A percentile compares a stretch with the other conserved stretches of the same genome.
Conservation (phyloP, 1,140 invertebrate genomes). For the Asbolus verrucosus region DNA sequence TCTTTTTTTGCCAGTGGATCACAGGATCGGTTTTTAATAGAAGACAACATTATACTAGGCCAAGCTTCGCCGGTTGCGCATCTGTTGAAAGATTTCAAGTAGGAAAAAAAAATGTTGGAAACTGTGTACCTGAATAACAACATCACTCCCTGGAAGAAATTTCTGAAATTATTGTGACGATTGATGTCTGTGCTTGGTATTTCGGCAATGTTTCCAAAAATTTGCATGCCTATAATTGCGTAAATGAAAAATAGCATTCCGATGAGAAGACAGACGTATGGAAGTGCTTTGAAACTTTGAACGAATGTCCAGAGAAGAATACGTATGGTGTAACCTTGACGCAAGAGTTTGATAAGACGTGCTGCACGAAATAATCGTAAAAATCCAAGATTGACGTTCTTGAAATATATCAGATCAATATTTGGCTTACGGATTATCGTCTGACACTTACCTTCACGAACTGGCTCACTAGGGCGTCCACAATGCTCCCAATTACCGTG, state of each 20-base stretch:
- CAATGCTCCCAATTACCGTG: slow-evolving; percentile 98
- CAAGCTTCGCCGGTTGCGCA: slow-evolving; percentile 99
- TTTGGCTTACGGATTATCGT: too few species aligned
- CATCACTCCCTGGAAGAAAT: slow-evolving; percentile 98
- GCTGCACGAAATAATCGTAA: slow-evolving; percentile 98
- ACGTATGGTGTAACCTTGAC: slow-evolving; percentile 99
- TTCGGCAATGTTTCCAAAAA: slow-evolving; percentile 99
- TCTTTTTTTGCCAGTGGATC: slow-evolving; percentile 78
- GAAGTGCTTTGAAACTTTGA: slow-evolving; percentile 99
- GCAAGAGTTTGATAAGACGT: slow-evolving; percentile 97
- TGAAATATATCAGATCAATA: slow-evolving; percentile 71
- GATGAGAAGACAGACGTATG: slow-evolving; percentile 99
- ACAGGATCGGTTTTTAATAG: slow-evolving; percentile 84
- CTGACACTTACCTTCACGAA: slow-evolving; percentile 92
- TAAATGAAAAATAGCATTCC: slow-evolving; percentile 99
- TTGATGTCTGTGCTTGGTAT: slow-evolving; percentile 91
- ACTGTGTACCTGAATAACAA: slow-evolving; percentile 95
- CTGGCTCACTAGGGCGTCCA: slow-evolving; percentile 98
- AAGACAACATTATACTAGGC: slow-evolving; percentile 99
- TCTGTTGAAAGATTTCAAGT: slow-evolving; percentile 75
- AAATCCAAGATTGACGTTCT: slow-evolving; percentile 98
- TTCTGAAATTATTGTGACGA: slow-evolving; percentile 99
- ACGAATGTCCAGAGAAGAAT: slow-evolving; percentile 99
- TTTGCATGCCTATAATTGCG: slow-evolving; percentile 99
- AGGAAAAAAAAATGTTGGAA: slow-evolving; percentile 13